A percentile compares a stretch with the other conserved stretches of the same genome.
phyloP scores from a whole-genome alignment of 2,797 vertebrate genomes.

The Malurus splendens region DNA sequence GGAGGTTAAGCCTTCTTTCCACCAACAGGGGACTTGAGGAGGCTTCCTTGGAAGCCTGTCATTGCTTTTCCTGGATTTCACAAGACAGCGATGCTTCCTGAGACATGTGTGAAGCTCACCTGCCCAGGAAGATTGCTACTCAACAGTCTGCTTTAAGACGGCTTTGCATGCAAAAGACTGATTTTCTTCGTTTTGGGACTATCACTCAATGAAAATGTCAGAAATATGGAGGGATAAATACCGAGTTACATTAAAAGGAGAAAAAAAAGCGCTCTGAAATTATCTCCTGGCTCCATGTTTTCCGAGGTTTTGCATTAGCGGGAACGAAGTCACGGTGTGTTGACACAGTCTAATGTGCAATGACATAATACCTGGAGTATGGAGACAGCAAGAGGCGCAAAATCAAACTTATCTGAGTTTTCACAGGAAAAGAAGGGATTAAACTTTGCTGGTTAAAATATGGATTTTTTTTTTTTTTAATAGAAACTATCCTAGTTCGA shows the following conservation, averaged over 20 bases:
- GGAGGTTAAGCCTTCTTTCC: conserved; percentile 19
- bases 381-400: conserved; percentile 36
- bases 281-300: conserved; percentile 53
- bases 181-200: conserved; percentile 53
- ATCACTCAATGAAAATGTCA: conserved; percentile 47
- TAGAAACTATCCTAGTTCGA: conserved; percentile 40
- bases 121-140: conserved; percentile 30
- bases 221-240: conserved; percentile 51
- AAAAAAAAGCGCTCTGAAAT: conserved; percentile 31
- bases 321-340: conserved; percentile 47
- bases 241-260: conserved; percentile 36
- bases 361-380: conserved; percentile 59
- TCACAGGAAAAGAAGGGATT: conserved; percentile 57
- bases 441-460: conserved; percentile 56
- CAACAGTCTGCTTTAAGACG: conserved; percentile 13
- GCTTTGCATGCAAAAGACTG: conserved; percentile 50
- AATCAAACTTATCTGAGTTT: conserved; percentile 64
- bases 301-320: conserved; percentile 55
- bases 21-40: not conserved
- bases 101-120: conserved; percentile 18
- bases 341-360: conserved; percentile 50
- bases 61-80: not conserved
- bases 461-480: conserved; percentile 19
- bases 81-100: not conserved
- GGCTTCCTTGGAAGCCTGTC: conserved; percentile 22